These are phyloP conservation scores for Nomada flava DNA, from an alignment of 2,888 invertebrate species.

Conservation along the genomic window DNA sequence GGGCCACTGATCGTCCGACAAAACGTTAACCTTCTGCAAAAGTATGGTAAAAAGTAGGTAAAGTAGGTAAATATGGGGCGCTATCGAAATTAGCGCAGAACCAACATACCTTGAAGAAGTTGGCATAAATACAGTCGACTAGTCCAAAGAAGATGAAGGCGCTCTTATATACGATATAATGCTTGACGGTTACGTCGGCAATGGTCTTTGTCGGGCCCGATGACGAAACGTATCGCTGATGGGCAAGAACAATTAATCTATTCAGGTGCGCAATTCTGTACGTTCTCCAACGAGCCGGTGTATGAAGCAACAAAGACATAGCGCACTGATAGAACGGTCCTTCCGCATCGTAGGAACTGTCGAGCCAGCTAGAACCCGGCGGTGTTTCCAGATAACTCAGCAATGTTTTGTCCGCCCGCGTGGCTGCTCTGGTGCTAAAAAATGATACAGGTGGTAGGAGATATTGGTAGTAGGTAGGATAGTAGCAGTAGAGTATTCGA, in stretches of 20 bases:
- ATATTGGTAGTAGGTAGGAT: not conserved
- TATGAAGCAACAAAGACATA: constrained; percentile 92
- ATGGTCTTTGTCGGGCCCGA: constrained; percentile 87
- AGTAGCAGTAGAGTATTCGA: constrained; percentile 54
- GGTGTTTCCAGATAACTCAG: constrained; percentile 89
- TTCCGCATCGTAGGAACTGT: constrained; percentile 95
- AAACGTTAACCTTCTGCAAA: constrained; percentile 88
- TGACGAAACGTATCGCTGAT: constrained; percentile 89
- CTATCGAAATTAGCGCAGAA: not conserved
- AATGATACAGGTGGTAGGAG: not conserved
- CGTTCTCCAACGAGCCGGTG: constrained; percentile 91
- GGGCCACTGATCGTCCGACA: constrained; percentile 94
- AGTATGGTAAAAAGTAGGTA: no score
- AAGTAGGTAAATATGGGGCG: not conserved
- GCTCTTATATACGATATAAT: constrained; percentile 93
- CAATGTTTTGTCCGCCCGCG: constrained; percentile 92
- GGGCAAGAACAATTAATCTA: constrained; percentile 91
- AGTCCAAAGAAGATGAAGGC: constrained; percentile 94
- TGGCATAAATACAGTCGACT: constrained; percentile 92
- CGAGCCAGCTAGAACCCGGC: constrained; percentile 89
- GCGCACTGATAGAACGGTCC: constrained; percentile 95
- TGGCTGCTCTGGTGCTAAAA: constrained; percentile 88
- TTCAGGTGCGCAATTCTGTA: constrained; percentile 90
- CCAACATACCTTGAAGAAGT: constrained; percentile 91
- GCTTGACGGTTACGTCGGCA: constrained; percentile 86